Percentiles rank a stretch among this genome's conserved stretches.
Evolutionary conservation across 1,140 invertebrate genomes (phyloP).

Genomic region (Ceratosolen fusciceps): DNA sequence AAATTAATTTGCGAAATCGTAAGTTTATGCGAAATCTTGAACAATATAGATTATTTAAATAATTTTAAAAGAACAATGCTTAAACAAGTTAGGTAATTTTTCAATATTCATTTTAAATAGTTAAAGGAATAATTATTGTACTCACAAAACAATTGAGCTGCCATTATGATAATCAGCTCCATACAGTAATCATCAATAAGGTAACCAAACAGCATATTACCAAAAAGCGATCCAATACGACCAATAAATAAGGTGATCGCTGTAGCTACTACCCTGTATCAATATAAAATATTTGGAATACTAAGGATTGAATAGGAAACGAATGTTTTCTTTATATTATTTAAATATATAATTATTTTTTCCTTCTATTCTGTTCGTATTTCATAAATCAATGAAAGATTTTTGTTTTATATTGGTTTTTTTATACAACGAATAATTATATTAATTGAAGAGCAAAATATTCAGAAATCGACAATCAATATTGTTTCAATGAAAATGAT

Average conservation of each 20-base stretch:
- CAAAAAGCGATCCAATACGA: slow-evolving; percentile 61
- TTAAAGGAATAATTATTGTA: slow-evolving; percentile 7
- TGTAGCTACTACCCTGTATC: slow-evolving; percentile 64
- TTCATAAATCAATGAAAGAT: too few species aligned
- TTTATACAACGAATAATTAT: too few species aligned
- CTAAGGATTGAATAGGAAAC: too few species aligned
- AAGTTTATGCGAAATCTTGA: not conserved
- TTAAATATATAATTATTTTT: too few species aligned
- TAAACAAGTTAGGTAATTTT: not conserved
- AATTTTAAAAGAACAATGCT: not conserved
- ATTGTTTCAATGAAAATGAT: too few species aligned
- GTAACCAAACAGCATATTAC: slow-evolving; percentile 64
- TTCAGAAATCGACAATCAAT: too few species aligned
- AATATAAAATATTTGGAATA: too few species aligned
- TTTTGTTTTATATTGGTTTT: too few species aligned
- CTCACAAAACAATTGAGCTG: slow-evolving; percentile 60
- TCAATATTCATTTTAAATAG: too few species aligned
- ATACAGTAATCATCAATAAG: slow-evolving; percentile 66
- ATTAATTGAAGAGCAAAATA: too few species aligned
- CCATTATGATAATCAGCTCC: slow-evolving; percentile 60
- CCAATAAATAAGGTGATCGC: slow-evolving; percentile 62
- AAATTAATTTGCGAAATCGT: not conserved
- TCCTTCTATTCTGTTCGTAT: too few species aligned
- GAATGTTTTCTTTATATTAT: too few species aligned
- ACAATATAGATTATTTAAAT: not conserved